A percentile compares a stretch with the other conserved stretches of the same genome.
phyloP scores from a whole-genome alignment of 2,888 invertebrate genomes.

The Nomada goodeniana region DNA sequence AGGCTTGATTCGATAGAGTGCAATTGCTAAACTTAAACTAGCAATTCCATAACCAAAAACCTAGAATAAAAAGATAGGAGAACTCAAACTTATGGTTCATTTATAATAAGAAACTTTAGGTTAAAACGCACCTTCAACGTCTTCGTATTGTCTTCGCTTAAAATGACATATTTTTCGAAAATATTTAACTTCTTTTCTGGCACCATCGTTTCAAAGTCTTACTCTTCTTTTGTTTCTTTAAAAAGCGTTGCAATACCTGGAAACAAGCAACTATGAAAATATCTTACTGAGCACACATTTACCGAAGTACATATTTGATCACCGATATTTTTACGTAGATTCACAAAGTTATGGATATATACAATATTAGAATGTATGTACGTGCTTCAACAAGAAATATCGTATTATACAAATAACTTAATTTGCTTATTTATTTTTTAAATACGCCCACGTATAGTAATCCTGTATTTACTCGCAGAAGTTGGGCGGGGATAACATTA shows the following conservation, averaged over 20 bases:
- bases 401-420: neutral
- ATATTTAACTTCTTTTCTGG: constrained; percentile 51
- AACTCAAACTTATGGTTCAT: neutral
- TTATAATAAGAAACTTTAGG: constrained; percentile 19
- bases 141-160: constrained; percentile 74
- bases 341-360: neutral
- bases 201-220: constrained; percentile 20
- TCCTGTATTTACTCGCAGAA: too few relatives aligned
- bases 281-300: neutral
- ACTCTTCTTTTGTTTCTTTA: neutral
- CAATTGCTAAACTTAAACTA: constrained; percentile 86
- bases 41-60: constrained; percentile 87
- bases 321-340: constrained; percentile 40
- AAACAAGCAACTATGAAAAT: constrained; percentile 8
- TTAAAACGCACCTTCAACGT: constrained; percentile 70
- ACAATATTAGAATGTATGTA: neutral
- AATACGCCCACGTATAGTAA: neutral
- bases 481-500: too few relatives aligned
- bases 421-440: neutral
- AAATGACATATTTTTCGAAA: constrained; percentile 70
- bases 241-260: neutral
- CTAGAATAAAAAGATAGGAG: constrained; percentile 83
- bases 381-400: neutral
- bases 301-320: constrained; percentile 6
- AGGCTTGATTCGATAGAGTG: constrained; percentile 87